Evolutionary conservation across 2,797 vertebrate genomes (phyloP).

Genomic region (Eremophila alpestris): DNA sequence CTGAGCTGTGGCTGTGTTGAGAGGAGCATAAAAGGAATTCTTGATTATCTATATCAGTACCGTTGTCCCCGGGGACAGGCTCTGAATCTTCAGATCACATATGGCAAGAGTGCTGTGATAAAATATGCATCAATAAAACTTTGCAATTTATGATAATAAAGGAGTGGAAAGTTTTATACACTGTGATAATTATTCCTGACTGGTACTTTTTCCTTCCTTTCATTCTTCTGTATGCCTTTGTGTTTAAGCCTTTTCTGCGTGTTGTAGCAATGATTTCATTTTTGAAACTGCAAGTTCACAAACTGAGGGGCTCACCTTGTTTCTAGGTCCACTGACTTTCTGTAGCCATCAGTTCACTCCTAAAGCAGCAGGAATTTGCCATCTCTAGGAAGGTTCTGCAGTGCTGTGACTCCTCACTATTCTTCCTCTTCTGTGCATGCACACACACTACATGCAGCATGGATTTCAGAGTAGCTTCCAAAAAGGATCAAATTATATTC

Average conservation of each 20-base stretch:
- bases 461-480: background rate
- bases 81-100: slow-evolving; percentile 77
- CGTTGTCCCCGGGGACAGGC: slow-evolving; percentile 62
- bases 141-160: slow-evolving; percentile 75
- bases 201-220: slow-evolving; percentile 41
- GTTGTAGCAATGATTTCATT: background rate
- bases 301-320: background rate
- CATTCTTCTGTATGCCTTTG: background rate
- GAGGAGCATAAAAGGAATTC: slow-evolving; percentile 77
- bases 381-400: background rate
- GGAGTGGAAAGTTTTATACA: slow-evolving; percentile 64
- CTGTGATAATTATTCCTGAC: slow-evolving; percentile 65
- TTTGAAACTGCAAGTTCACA: background rate
- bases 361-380: background rate
- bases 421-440: background rate
- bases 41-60: slow-evolving; percentile 78
- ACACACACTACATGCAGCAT: background rate
- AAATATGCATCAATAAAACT: slow-evolving; percentile 79
- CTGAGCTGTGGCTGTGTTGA: slow-evolving; percentile 61
- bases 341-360: background rate
- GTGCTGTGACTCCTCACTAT: background rate
- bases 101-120: slow-evolving; percentile 78
- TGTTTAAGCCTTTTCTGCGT: background rate
- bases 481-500: background rate
- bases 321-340: background rate